Evolutionary conservation across 2,113 vertebrate species (phyloP), one percentile per base, ranked within the genome.

Genomic region (Sylvietta virens): DNA sequence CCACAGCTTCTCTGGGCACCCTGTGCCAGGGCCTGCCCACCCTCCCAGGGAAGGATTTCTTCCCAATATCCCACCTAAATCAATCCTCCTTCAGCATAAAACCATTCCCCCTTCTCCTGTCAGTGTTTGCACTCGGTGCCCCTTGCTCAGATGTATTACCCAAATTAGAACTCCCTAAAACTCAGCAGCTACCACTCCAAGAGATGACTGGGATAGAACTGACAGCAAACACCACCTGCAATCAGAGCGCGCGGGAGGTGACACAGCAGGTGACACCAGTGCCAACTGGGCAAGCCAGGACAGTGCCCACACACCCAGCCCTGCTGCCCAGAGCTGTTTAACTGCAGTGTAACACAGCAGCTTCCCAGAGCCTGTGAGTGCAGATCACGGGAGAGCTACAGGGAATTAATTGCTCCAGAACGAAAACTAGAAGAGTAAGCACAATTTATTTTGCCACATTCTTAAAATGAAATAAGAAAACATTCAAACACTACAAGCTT

Each of bases 391-490:
- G 42, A 65, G 21, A 48, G 67, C 23, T 11, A 47, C 1, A 0
- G 77, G 84, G 85, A 88, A 95, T 78, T 86, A 76, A 94, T 8
- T 39, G 82, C 89, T 86, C 86, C 93, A 88, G 66, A 67, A 84
- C 19, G 0, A 86, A 72, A 94, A 88, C 71, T 27, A 83, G 31
- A 47, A 73, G 91, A 92, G 81, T 70, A 81, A 92, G 96, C 84
- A 91, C 94, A 83, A 96, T 93, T 93, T 88, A 91, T 95, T 93
- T 79, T 91, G 93, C 94, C 86, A 91, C 82, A 56, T 92, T 95
- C 95, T 95, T 85, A 86, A 94, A 86, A 92, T 26, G 79, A 93
- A 95, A 72, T 85, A 91, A 93, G 95, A 90, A 95, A 94, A 95
- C 92, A 96, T 91, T 89, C 53, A 93, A 96, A 84, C 90, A 58